Evolutionary conservation across 2,888 invertebrate species (phyloP), one percentile per base, ranked within the genome.

Genomic region (Dysmachus trigonus): DNA sequence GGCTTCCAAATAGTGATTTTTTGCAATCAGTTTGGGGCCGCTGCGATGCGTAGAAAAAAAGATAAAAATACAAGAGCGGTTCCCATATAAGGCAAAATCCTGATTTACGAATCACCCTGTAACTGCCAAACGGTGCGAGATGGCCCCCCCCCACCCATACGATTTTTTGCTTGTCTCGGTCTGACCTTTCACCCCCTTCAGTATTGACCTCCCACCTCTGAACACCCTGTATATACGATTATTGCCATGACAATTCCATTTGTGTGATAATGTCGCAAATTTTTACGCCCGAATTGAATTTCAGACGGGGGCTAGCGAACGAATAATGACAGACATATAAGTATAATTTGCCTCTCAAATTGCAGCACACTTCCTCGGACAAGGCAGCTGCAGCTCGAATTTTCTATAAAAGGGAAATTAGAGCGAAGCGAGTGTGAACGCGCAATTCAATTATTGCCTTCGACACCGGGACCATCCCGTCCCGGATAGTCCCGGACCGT

Each of bases 231-330:
- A n/a, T n/a, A n/a, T 81, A 81, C 81, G 81, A 81, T 81, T 81
- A 81, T 81, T 30, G 53, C 62, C 35, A 53, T 53, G 53, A 81
- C 81, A 53, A 81, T 81, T 81, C 81, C 81, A 81, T 81, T 81
- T 81, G 62, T 53, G 81, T 81, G 62, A 81, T 81, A 81, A 81
- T 81, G 81, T 81, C 35, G 53, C 53, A 81, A 81, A 62, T 51
- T 81, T 81, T 81, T 81, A 81, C 81, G 81, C 62, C 35, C 81
- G 81, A 81, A 81, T 81, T 81, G 81, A 81, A 81, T 81, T 81
- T 81, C 62, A 81, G 31, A 30, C 31, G 53, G 13, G 38, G n/a
- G n/a, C n/a, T n/a, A 76, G 76, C 33, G 33, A 6, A 10, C 62
- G 27, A 62, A 8, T 77, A 77, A 77, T 77, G 77, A 77, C n/a